These are phyloP conservation scores for Terebella lapidaria DNA, from an alignment of 2,888 invertebrate species.

Conservation along the genomic window DNA sequence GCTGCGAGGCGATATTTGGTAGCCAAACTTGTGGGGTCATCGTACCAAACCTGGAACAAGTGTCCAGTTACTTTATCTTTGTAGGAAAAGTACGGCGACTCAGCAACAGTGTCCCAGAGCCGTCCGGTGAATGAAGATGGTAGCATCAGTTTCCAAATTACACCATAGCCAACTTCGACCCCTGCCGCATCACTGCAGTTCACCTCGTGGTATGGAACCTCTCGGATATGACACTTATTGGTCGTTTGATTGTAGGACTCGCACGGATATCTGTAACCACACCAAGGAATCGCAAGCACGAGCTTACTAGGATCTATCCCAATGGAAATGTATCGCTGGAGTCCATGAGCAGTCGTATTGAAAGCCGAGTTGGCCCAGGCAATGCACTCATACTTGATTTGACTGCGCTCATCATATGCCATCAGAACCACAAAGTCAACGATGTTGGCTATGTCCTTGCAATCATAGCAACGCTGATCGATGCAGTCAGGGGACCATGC, in stretches of 20 bases:
- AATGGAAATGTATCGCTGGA: slow-evolving; percentile 34
- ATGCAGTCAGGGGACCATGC: slow-evolving; percentile 52
- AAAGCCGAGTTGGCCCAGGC: slow-evolving; percentile 42
- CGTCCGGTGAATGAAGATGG: slow-evolving; percentile 31
- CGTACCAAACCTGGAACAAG: too few relatives aligned
- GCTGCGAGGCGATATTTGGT: too few relatives aligned
- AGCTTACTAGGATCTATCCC: slow-evolving; percentile 41
- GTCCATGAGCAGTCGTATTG: neutral
- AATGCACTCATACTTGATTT: slow-evolving; percentile 43
- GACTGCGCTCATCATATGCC: slow-evolving; percentile 54
- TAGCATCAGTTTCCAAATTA: slow-evolving; percentile 12
- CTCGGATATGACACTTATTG: slow-evolving; percentile 36
- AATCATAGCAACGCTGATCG: slow-evolving; percentile 53
- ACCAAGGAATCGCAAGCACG: slow-evolving; percentile 54
- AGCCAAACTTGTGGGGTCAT: too few relatives aligned
- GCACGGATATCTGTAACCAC: slow-evolving; percentile 53
- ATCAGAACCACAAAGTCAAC: slow-evolving; percentile 53
- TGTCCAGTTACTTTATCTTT: slow-evolving; percentile 32
- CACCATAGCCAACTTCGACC: slow-evolving; percentile 24
- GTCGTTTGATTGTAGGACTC: slow-evolving; percentile 14
- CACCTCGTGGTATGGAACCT: slow-evolving; percentile 50
- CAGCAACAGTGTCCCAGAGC: slow-evolving; percentile 37
- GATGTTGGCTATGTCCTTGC: slow-evolving; percentile 35
- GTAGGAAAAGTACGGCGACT: slow-evolving; percentile 47
- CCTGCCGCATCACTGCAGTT: slow-evolving; percentile 54